Conservation (phyloP, 2,888 invertebrate species). For the Eulithis prunata region DNA sequence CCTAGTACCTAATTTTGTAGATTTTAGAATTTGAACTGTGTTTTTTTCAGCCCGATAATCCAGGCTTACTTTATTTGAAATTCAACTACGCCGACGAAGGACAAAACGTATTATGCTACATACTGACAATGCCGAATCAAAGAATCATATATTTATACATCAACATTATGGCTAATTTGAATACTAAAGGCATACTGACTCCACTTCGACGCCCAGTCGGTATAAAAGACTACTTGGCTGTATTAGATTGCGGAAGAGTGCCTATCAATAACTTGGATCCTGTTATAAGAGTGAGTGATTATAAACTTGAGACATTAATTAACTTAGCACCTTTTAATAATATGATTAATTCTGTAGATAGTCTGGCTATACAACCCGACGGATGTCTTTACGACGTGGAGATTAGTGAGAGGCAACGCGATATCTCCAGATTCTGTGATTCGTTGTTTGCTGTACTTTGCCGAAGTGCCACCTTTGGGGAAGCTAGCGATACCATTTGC, state of each 20-base stretch:
- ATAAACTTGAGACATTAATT: neutral
- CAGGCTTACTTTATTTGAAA: constrained; percentile 60
- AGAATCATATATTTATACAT: constrained; percentile 62
- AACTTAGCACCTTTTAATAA: neutral
- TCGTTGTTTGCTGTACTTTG: constrained; percentile 73
- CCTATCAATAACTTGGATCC: constrained; percentile 79
- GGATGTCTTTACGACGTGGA: constrained; percentile 76
- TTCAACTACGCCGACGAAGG: constrained; percentile 65
- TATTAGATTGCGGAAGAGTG: constrained; percentile 74
- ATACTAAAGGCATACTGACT: constrained; percentile 61
- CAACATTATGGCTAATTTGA: constrained; percentile 59
- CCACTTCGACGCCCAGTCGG: constrained; percentile 62
- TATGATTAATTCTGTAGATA: constrained; percentile 55
- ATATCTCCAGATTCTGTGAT: constrained; percentile 58
- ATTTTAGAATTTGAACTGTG: neutral
- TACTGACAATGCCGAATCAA: constrained; percentile 70
- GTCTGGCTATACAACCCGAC: constrained; percentile 78
- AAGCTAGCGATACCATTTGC: constrained; percentile 76
- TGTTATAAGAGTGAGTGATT: constrained; percentile 68
- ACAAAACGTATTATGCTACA: constrained; percentile 64
- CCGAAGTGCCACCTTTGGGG: constrained; percentile 74
- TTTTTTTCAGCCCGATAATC: constrained; percentile 61
- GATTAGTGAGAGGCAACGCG: constrained; percentile 67
- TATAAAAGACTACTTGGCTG: constrained; percentile 58
- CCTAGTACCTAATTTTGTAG: neutral